These are phyloP conservation scores for Cydia fagiglandana DNA, from an alignment of 1,140 invertebrate species.

Conservation along the genomic window DNA sequence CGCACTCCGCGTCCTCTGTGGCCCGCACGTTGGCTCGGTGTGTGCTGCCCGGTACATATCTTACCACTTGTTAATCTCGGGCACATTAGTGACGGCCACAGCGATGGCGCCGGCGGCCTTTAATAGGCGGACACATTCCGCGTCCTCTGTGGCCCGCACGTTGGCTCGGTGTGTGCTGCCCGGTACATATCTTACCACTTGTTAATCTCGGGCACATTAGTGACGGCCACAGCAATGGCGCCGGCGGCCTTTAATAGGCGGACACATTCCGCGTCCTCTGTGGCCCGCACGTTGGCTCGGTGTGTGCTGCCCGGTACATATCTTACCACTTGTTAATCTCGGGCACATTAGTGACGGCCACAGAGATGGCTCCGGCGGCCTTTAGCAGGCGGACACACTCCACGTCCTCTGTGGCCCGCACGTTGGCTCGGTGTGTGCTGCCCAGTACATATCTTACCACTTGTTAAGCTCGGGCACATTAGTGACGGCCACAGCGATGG, in stretches of 20 bases:
- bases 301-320: slow-evolving; percentile 82
- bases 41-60: slow-evolving; percentile 81
- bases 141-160: slow-evolving; percentile 86
- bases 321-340: no score
- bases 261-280: slow-evolving; percentile 87
- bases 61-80: slow-evolving; percentile 87
- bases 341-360: no score
- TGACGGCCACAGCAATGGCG: slow-evolving; percentile 93
- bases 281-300: slow-evolving; percentile 79
- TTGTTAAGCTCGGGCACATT: slow-evolving; percentile 95
- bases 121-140: slow-evolving; percentile 85
- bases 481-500: slow-evolving; percentile 90
- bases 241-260: slow-evolving; percentile 87
- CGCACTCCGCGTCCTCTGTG: no score
- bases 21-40: no score
- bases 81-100: slow-evolving; percentile 93
- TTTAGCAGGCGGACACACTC: no score
- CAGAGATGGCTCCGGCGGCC: no score
- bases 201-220: slow-evolving; percentile 94
- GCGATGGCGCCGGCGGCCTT: slow-evolving; percentile 92
- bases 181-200: slow-evolving; percentile 81
- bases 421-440: no score
- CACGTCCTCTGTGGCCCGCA: no score
- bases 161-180: slow-evolving; percentile 80
- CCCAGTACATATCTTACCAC: no score